Conservation (phyloP, 1,140 invertebrate genomes). For the Pseudomyrmex concolor region DNA sequence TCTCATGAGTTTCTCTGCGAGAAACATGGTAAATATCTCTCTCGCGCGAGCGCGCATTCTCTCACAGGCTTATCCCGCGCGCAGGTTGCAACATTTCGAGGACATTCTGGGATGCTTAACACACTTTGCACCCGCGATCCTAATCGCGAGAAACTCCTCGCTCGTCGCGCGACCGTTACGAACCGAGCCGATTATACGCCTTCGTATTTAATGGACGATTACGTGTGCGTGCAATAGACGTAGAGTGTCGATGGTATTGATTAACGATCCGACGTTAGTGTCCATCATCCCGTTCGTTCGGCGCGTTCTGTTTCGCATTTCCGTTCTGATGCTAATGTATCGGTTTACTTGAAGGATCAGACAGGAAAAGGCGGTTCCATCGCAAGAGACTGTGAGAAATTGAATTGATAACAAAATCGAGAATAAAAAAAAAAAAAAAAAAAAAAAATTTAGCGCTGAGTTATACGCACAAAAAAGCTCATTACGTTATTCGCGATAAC, state of each 20-base stretch:
- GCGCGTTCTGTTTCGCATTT: neutral
- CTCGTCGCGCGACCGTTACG: conserved; percentile 7
- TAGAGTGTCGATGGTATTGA: conserved; percentile 46
- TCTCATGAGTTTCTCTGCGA: conserved; percentile 28
- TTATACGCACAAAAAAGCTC: neutral
- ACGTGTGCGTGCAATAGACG: neutral
- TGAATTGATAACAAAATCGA: neutral
- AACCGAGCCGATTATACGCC: conserved; percentile 1
- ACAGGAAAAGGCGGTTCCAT: neutral
- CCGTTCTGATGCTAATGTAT: conserved; percentile 16
- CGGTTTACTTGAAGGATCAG: neutral
- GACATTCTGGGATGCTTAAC: conserved; percentile 13
- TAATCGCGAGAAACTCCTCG: conserved; percentile 59
- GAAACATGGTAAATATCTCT: conserved; percentile 1
- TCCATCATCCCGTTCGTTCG: conserved; percentile 19
- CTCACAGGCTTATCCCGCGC: neutral
- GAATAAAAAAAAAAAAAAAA: neutral
- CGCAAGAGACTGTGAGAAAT: neutral
- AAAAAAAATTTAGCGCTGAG: too few relatives aligned
- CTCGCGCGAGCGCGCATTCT: neutral
- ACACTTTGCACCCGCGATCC: conserved; percentile 46
- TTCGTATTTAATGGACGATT: conserved; percentile 25
- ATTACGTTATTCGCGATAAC: neutral
- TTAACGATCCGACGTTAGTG: conserved; percentile 44
- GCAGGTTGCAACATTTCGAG: neutral